Conservation (phyloP, 2,113 vertebrate genomes). For the Otolemur garnettii region DNA sequence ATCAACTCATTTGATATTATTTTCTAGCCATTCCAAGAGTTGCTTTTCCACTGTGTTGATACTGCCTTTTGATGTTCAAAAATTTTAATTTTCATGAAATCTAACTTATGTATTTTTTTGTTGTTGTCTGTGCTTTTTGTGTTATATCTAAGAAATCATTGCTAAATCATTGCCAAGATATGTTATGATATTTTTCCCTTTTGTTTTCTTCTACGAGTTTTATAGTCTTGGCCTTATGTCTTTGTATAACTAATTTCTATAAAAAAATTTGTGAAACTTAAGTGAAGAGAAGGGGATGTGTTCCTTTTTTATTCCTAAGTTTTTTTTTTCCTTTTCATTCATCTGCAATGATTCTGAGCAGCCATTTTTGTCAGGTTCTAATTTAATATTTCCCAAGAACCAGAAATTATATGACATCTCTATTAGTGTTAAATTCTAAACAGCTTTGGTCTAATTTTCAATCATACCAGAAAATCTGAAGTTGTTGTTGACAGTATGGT, state of each 20-base stretch:
- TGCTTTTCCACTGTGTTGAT: not conserved
- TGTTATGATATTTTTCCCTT: not conserved
- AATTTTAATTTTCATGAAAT: not conserved
- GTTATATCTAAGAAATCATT: not conserved
- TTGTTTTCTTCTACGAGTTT: not conserved
- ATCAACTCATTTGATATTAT: not conserved
- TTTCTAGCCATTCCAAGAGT: not conserved
- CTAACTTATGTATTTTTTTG: not conserved
- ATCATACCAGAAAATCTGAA: not conserved
- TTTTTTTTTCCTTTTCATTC: not conserved
- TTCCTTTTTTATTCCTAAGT: not conserved
- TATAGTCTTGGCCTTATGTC: not conserved
- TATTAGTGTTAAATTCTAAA: not conserved
- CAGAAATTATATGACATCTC: not conserved
- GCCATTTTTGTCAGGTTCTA: not conserved
- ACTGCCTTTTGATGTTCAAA: not conserved
- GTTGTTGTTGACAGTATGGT: not conserved
- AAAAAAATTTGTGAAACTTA: not conserved
- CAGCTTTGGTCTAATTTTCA: not conserved
- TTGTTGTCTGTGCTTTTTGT: not conserved
- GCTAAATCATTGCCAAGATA: not conserved
- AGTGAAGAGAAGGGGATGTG: not conserved
- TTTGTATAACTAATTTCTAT: conserved; percentile 20
- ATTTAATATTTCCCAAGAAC: not conserved
- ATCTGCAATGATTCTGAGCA: not conserved